phyloP scores from a whole-genome alignment of 2,797 vertebrate genomes.

The Acipenser oxyrinchus region DNA sequence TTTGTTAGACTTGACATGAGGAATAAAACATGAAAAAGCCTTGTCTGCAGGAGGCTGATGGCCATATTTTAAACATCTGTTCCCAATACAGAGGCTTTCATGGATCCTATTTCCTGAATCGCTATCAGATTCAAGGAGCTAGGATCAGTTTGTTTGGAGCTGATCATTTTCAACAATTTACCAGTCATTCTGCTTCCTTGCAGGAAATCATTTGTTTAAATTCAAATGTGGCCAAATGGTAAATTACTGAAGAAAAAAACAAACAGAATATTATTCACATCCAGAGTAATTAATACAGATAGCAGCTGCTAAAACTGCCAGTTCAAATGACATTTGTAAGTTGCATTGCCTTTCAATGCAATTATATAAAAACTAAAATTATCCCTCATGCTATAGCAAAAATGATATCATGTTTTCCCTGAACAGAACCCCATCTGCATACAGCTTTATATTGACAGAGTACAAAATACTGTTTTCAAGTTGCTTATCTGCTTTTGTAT shows the following conservation, averaged over 20 bases:
- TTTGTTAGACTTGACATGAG: too few species aligned
- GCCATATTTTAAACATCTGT: conserved; percentile 41
- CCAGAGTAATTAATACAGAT: conserved; percentile 34
- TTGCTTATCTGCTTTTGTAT: too few species aligned
- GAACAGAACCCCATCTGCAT: too few species aligned
- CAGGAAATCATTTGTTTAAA: conserved; percentile 30
- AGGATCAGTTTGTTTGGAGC: conserved; percentile 34
- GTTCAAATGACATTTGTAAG: too few species aligned
- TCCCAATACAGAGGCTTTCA: conserved; percentile 32
- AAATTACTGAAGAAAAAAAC: conserved; percentile 26
- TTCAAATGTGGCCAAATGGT: conserved; percentile 21
- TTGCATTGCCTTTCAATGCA: too few species aligned
- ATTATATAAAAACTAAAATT: too few species aligned
- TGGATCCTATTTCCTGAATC: conserved; percentile 39
- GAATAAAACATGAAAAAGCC: too few species aligned
- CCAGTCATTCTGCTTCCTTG: conserved; percentile 16
- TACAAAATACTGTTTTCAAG: too few species aligned
- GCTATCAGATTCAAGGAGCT: conserved; percentile 32
- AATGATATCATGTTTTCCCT: too few species aligned
- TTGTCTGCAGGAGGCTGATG: conserved; percentile 33
- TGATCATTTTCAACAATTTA: conserved; percentile 27
- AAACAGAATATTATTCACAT: conserved; percentile 18
- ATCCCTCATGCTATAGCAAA: too few species aligned
- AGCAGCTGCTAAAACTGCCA: conserved; percentile 10
- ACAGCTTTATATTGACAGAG: too few species aligned